Base-by-base conservation (phyloP, 2,113 vertebrate genomes). In the Percina caprodes region DNA sequence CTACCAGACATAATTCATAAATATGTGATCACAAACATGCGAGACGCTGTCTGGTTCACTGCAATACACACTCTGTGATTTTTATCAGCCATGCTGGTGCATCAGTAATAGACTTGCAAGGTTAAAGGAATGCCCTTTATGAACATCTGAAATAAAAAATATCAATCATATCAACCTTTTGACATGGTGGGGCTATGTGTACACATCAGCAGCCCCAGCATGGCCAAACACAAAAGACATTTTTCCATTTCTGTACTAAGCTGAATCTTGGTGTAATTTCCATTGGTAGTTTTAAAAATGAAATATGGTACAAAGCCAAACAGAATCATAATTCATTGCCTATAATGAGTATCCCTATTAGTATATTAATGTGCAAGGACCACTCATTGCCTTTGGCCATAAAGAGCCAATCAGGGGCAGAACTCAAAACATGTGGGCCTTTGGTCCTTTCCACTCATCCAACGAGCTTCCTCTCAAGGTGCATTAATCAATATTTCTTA, bases 401-500 rank as follows among this genome's bases (percentile, higher is more conserved):
- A 54, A 75, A 77, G 30, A 89, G 72, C 82, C 77, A 91, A 80
- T 89, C 84, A 84, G 77, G 71, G 51, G 52, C 62, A 80, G 52
- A 74, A 49, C 77, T 91, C 61, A 79, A 87, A 88, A 91, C 86
- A 85, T 78, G 13, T 30, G 76, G 74, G 86, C 75, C 76, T 84
- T 60, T 74, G 89, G 79, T 60, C n/a, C 68, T 88, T 49, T 82
- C 73, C 66, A 52, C 74, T 63, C 69, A 71, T 86, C 74, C 39
- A 71, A 16, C 74, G 69, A 21, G 62, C 82, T 87, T 89, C 80
- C 77, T 88, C 59, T 61, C 12, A 63, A 88, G 83, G 56, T 84
- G 79, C 81, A 85, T 90, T 79, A 78, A 94, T 94, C 93, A 88
- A 89, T 93, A 91, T 85, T 68, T 85, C 33, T 72, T 23, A 39